Evolutionary conservation across 2,888 invertebrate species (phyloP).

Genomic region (Tetrapedia diversipes): DNA sequence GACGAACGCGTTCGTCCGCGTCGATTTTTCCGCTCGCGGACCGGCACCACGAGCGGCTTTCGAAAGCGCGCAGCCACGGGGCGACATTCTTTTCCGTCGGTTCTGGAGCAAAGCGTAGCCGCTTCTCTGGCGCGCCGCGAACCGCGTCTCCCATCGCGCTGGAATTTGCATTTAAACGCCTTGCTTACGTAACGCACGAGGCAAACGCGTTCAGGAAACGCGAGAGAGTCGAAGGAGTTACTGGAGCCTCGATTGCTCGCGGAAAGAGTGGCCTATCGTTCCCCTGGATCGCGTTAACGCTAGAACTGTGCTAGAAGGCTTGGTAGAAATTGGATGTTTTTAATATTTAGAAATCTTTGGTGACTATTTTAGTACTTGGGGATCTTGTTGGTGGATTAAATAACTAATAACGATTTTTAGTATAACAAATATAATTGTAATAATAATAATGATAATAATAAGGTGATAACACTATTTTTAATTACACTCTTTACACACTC

Average conservation of each 20-base stretch:
- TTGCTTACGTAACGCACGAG: slow-evolving; percentile 69
- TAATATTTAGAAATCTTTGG: too few relatives aligned
- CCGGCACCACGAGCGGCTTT: slow-evolving; percentile 49
- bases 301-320: too few relatives aligned
- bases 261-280: too few relatives aligned
- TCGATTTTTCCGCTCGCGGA: slow-evolving; percentile 49
- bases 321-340: too few relatives aligned
- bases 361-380: too few relatives aligned
- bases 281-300: too few relatives aligned
- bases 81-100: slow-evolving; percentile 71
- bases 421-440: too few relatives aligned
- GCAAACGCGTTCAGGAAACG: slow-evolving; percentile 74
- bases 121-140: slow-evolving; percentile 61
- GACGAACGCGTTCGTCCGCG: slow-evolving; percentile 20
- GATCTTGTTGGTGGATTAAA: too few relatives aligned
- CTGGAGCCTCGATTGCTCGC: neutral
- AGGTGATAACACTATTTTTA: too few relatives aligned
- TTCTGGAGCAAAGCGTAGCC: slow-evolving; percentile 63
- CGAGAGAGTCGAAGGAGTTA: slow-evolving; percentile 49
- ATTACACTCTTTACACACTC: too few relatives aligned
- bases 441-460: too few relatives aligned
- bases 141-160: slow-evolving; percentile 66
- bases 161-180: slow-evolving; percentile 75
- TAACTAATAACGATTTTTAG: too few relatives aligned
- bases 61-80: slow-evolving; percentile 64